Percentiles rank a stretch among this genome's conserved stretches.
phyloP scores from a whole-genome alignment of 2,888 invertebrate species.

The Meghimatium bilineatum region DNA sequence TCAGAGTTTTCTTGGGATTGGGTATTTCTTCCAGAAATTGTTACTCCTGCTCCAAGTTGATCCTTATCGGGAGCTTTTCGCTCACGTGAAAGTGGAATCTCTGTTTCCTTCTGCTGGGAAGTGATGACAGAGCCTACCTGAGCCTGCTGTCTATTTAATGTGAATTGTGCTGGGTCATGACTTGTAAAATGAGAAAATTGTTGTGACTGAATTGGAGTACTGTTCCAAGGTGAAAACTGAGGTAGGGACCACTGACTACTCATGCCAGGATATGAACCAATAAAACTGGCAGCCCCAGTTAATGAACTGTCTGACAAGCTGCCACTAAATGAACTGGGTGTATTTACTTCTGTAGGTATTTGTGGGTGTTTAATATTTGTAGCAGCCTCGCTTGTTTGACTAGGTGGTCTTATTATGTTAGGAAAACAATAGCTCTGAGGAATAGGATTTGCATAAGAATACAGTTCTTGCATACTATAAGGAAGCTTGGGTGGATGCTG shows the following conservation, averaged over 20 bases:
- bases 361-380: background rate
- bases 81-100: background rate
- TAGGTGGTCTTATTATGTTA: background rate
- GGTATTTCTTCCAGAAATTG: background rate
- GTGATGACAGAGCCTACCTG: background rate
- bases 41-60: background rate
- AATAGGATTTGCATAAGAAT: slow-evolving; percentile 11
- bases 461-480: slow-evolving; percentile 9
- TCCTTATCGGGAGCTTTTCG: background rate
- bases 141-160: background rate
- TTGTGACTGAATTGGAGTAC: background rate
- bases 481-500: background rate
- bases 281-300: background rate
- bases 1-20: background rate
- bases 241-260: background rate
- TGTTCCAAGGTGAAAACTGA: background rate
- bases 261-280: background rate
- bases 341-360: background rate
- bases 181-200: background rate
- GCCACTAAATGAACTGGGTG: background rate
- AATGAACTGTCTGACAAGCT: slow-evolving; percentile 7
- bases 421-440: background rate
- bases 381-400: background rate
- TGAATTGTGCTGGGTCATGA: background rate
- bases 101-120: background rate